phyloP scores from a whole-genome alignment of 1,140 invertebrate genomes.

The Anoplolepis gracilipes region DNA sequence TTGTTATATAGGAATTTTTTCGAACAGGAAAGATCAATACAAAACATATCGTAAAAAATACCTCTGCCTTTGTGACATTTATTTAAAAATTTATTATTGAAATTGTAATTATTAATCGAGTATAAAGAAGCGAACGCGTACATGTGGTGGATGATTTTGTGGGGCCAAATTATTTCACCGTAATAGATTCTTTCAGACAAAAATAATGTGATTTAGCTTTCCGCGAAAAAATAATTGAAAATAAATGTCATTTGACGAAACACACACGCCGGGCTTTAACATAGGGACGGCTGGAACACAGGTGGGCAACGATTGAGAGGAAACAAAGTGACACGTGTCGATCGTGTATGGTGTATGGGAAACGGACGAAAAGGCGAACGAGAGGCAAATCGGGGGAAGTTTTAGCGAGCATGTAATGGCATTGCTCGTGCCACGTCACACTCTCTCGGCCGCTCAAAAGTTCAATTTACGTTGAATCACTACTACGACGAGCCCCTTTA shows the following conservation, averaged over 20 bases:
- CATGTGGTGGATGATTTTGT: constrained; percentile 1
- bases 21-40: background rate
- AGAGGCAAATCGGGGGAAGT: background rate
- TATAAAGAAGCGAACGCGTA: background rate
- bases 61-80: background rate
- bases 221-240: background rate
- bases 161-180: background rate
- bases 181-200: background rate
- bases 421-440: constrained; percentile 30
- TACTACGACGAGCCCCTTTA: constrained; percentile 38
- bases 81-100: constrained; percentile 23
- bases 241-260: constrained; percentile 10
- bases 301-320: background rate
- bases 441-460: constrained; percentile 38
- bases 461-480: constrained; percentile 58
- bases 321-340: constrained; percentile 12
- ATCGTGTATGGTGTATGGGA: background rate
- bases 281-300: background rate
- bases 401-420: constrained; percentile 18
- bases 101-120: background rate
- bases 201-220: background rate
- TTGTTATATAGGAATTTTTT: constrained; percentile 3
- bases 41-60: background rate
- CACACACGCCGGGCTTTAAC: background rate
- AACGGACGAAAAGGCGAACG: background rate